Evolutionary conservation across 2,888 invertebrate species (phyloP).

Genomic region (Oligia fasciuncula): DNA sequence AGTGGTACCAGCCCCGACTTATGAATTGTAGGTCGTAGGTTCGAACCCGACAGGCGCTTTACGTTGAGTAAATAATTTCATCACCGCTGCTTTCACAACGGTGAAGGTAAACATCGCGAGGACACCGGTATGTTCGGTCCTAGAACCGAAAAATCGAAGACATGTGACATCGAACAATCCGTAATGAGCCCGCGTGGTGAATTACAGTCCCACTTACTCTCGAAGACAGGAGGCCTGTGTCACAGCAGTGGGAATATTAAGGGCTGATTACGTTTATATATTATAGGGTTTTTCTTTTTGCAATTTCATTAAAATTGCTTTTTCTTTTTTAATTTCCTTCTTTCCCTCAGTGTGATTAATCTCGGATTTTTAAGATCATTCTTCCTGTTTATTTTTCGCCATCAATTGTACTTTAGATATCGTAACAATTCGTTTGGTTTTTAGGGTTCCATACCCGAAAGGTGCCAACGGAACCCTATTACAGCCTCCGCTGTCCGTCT

Average conservation of each 20-base stretch:
- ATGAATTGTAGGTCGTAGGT: too few relatives aligned
- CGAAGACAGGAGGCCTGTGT: not conserved
- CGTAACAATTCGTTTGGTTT: not conserved
- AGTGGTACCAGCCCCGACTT: not conserved
- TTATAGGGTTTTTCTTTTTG: too few relatives aligned
- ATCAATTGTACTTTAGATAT: slow-evolving; percentile 17
- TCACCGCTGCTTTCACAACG: too few relatives aligned
- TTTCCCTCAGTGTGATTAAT: slow-evolving; percentile 21
- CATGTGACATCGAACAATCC: too few relatives aligned
- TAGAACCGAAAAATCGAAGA: not conserved
- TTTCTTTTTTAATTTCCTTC: slow-evolving; percentile 12
- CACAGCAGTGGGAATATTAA: not conserved
- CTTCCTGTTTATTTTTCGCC: slow-evolving; percentile 13
- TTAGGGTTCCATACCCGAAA: not conserved
- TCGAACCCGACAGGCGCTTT: too few relatives aligned
- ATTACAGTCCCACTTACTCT: not conserved
- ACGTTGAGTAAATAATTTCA: too few relatives aligned
- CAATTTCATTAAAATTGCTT: slow-evolving; percentile 1
- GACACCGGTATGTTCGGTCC: not conserved
- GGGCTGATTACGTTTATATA: not conserved
- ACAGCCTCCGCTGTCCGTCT: not conserved
- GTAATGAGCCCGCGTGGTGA: not conserved
- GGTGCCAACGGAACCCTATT: too few relatives aligned
- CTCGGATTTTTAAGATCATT: slow-evolving; percentile 13
- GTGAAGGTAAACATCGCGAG: not conserved